These are phyloP conservation scores for Brachyptera risi DNA, from an alignment of 2,888 invertebrate genomes.

Conservation along the genomic window DNA sequence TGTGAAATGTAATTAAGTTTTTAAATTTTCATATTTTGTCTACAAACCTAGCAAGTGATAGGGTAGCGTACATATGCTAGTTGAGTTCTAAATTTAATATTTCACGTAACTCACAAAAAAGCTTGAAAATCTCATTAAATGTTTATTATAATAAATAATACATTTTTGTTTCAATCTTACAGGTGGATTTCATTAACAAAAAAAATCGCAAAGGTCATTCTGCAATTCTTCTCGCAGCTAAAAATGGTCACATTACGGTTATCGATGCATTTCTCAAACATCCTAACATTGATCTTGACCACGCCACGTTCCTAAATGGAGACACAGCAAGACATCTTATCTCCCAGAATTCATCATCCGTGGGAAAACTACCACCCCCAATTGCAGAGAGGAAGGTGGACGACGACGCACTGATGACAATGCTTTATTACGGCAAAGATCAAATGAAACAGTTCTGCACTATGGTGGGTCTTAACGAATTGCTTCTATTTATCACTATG, in stretches of 20 bases:
- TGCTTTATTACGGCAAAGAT: background rate
- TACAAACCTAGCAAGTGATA: too few relatives aligned
- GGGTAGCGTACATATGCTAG: too few relatives aligned
- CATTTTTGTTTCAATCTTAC: too few relatives aligned
- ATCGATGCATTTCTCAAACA: background rate
- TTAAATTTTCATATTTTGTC: too few relatives aligned
- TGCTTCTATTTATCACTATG: too few relatives aligned
- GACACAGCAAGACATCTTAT: background rate
- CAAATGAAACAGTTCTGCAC: background rate
- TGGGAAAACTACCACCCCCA: background rate
- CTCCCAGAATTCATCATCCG: background rate
- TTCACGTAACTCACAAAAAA: too few relatives aligned
- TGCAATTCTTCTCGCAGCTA: background rate
- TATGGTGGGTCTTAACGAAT: background rate
- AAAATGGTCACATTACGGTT: background rate
- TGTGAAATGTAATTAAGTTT: too few relatives aligned
- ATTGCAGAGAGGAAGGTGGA: background rate
- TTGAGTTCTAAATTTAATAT: too few relatives aligned
- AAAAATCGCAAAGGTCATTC: background rate
- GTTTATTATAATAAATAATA: too few relatives aligned
- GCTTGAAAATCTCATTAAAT: too few relatives aligned
- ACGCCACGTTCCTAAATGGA: too few relatives aligned
- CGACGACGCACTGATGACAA: background rate
- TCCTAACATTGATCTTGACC: background rate
- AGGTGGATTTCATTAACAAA: background rate